Conservation (phyloP, 2,888 invertebrate genomes). For the Psylliodes chrysocephalus region DNA sequence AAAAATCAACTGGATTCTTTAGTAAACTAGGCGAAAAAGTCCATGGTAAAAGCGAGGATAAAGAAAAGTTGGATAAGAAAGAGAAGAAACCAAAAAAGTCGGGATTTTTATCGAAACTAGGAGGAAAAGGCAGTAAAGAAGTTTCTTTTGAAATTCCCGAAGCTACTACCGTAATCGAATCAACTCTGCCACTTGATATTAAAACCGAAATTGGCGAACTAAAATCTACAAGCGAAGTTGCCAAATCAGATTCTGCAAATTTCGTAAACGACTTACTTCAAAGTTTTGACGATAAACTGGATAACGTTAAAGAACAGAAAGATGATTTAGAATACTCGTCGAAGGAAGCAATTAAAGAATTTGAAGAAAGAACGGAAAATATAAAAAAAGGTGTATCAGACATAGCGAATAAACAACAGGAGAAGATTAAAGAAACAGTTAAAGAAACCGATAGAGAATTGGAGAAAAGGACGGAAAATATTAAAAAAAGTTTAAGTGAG, state of each 20-base stretch:
- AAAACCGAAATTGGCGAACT: neutral
- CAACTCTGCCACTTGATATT: neutral
- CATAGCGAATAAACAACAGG: constrained; percentile 5
- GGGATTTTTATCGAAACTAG: constrained; percentile 40
- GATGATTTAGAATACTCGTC: neutral
- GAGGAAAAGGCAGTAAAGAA: constrained; percentile 37
- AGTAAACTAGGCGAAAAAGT: constrained; percentile 37
- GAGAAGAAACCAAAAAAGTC: constrained; percentile 40
- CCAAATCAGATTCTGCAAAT: constrained; percentile 33
- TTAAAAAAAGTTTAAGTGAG: constrained; percentile 22
- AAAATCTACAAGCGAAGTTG: neutral
- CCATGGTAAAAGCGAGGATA: constrained; percentile 47
- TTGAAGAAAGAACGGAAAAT: constrained; percentile 30
- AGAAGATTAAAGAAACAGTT: neutral
- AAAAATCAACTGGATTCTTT: constrained; percentile 38
- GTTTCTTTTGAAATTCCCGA: constrained; percentile 21
- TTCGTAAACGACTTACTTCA: constrained; percentile 47
- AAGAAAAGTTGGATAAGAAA: constrained; percentile 32
- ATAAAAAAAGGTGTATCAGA: constrained; percentile 27
- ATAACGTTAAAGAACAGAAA: constrained; percentile 42
- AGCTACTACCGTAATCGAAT: constrained; percentile 10
- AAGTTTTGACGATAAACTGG: constrained; percentile 48
- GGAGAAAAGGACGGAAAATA: constrained; percentile 10
- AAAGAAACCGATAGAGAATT: constrained; percentile 10
- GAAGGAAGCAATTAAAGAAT: constrained; percentile 15